Base-by-base conservation (phyloP, 2,888 invertebrate genomes). In the Petrophora chlorosata region DNA sequence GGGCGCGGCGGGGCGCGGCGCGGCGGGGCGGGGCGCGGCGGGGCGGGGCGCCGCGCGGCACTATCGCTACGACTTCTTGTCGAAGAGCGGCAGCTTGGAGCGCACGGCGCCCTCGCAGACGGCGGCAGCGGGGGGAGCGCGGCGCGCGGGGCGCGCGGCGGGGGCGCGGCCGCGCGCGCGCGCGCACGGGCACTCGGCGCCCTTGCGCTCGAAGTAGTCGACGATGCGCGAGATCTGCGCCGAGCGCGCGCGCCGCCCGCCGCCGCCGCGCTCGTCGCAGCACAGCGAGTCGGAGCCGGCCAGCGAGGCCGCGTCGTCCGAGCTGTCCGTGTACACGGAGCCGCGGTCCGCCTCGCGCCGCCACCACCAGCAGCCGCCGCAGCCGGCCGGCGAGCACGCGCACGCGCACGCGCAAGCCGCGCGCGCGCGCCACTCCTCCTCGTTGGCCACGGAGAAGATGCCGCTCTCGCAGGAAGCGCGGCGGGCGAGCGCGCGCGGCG, bases 391-490 rank as follows among this genome's bases (percentile, higher is more conserved):
- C 76, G 41, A 88, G 76, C 62, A n/a, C n/a, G 83, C 76, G 73
- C 88, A 88, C 1, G 89, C 82, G 53, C 89, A 89, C 67, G 86
- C 74, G 53, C 82, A 82, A 51, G 77, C 81, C 61, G 67, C 73
- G 63, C 86, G 87, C 59, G 76, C 83, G 43, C 82, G 82, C 47
- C 92, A 92, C 56, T 93, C 92, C 74, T 95, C 95, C 74, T 95
- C 95, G 69, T 96, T 96, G 56, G 96, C 95, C 65, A 95, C 96
- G 43, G 96, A 96, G 91, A 96, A 97, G 76, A 97, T 97, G 12
- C 97, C 97, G 62, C 95, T 95, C 79, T 97, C 97, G 77, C 96
- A 96, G 12, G 96, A 97, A 28, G 95, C 97, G 32, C 96, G 92
- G 10, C 96, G 72, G 57, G 59, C 79, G 45, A 62, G 68, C 61